phyloP scores from a whole-genome alignment of 2,113 vertebrate genomes.

The Daboia siamensis region DNA sequence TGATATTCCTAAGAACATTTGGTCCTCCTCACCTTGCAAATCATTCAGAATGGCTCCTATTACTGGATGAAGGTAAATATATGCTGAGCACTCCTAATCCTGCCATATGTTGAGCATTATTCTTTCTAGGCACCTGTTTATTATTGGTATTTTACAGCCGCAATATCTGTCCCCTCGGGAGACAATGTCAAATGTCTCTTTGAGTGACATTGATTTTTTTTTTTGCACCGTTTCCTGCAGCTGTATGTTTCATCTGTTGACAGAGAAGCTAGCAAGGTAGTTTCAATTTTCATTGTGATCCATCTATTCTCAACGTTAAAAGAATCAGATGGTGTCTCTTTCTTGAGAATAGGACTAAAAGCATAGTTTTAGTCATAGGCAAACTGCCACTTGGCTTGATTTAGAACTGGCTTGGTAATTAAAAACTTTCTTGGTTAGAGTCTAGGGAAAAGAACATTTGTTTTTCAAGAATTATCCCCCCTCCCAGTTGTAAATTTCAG shows the following conservation, averaged over 20 bases:
- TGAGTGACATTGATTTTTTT: neutral
- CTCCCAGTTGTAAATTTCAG: neutral
- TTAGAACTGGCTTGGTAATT: neutral
- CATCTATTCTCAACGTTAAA: neutral
- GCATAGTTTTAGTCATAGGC: neutral
- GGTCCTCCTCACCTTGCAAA: neutral
- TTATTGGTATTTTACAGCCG: neutral
- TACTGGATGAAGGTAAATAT: neutral
- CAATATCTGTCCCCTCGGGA: neutral
- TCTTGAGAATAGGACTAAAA: neutral
- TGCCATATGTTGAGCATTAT: neutral
- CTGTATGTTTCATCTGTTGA: neutral
- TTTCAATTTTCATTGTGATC: neutral
- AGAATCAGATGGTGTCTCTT: neutral
- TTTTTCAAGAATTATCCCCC: neutral
- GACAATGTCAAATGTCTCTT: slow-evolving; percentile 11
- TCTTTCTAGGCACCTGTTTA: slow-evolving; percentile 5
- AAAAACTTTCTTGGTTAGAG: neutral
- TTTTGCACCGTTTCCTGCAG: neutral
- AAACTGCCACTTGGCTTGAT: neutral
- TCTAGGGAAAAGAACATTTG: neutral
- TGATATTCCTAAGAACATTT: neutral
- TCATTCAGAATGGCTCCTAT: neutral
- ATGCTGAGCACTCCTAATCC: neutral
- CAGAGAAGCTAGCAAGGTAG: neutral